Evolutionary conservation across 2,113 vertebrate species (phyloP).

Genomic region (Scophthalmus maximus): DNA sequence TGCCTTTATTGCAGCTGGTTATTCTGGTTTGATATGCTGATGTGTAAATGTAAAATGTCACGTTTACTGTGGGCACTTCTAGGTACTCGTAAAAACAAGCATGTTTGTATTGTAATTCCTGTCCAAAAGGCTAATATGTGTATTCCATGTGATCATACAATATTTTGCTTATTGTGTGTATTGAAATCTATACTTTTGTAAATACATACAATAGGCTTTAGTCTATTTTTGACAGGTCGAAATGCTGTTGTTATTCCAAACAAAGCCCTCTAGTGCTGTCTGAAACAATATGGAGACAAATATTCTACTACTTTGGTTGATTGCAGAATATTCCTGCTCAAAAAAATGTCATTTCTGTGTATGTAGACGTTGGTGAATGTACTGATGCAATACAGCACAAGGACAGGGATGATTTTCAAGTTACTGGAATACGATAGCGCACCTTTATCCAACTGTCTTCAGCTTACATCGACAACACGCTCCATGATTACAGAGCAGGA

Average conservation of each 20-base stretch:
- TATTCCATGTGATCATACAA: slow-evolving; percentile 63
- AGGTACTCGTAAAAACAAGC: slow-evolving; percentile 69
- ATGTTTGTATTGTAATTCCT: slow-evolving; percentile 75
- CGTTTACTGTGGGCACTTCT: slow-evolving; percentile 71
- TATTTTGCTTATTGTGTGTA: slow-evolving; percentile 70
- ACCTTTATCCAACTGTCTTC: slow-evolving; percentile 11
- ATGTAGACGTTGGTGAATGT: slow-evolving; percentile 76
- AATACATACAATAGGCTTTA: slow-evolving; percentile 70
- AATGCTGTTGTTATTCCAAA: slow-evolving; percentile 26
- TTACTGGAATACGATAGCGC: slow-evolving; percentile 18
- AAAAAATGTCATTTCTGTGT: slow-evolving; percentile 52
- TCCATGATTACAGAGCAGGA: slow-evolving; percentile 18
- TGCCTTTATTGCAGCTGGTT: slow-evolving; percentile 64
- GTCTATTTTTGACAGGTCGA: slow-evolving; percentile 61
- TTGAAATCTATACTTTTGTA: slow-evolving; percentile 65
- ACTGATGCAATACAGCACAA: slow-evolving; percentile 74
- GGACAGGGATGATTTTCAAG: slow-evolving; percentile 55
- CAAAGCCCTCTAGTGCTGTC: slow-evolving; percentile 27
- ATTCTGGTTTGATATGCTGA: slow-evolving; percentile 72
- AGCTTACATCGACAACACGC: slow-evolving; percentile 27
- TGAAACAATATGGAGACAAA: slow-evolving; percentile 29
- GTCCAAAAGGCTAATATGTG: slow-evolving; percentile 61
- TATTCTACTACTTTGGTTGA: slow-evolving; percentile 20
- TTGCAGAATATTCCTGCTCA: slow-evolving; percentile 52
- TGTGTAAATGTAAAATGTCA: slow-evolving; percentile 78